Evolutionary conservation across 1,140 invertebrate species (phyloP).

Genomic region (Lineus longissimus): DNA sequence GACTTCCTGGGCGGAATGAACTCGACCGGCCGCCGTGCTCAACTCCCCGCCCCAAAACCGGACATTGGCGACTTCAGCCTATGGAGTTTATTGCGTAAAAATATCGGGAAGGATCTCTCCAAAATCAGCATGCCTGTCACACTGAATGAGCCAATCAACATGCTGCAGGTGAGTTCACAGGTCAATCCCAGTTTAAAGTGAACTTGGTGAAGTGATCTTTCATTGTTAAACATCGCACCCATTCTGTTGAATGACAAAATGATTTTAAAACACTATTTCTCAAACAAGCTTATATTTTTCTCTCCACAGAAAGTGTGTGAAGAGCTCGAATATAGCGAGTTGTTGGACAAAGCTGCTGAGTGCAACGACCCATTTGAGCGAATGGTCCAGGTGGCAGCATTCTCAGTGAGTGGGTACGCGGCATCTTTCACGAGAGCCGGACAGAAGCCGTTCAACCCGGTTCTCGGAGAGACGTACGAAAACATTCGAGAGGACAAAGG

Average conservation of each 20-base stretch:
- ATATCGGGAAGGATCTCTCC: slow-evolving; percentile 70
- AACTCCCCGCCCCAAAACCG: slow-evolving; percentile 68
- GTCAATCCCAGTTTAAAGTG: no score
- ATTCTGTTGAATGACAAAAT: no score
- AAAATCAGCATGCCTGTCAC: slow-evolving; percentile 54
- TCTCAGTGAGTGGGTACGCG: slow-evolving; percentile 51
- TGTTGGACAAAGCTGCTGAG: slow-evolving; percentile 47
- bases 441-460: slow-evolving; percentile 52
- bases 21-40: slow-evolving; percentile 65
- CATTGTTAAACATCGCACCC: not conserved
- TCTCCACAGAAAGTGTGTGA: slow-evolving; percentile 47
- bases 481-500: slow-evolving; percentile 72
- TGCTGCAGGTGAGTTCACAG: slow-evolving; percentile 41
- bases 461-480: slow-evolving; percentile 57
- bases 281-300: not conserved
- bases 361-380: slow-evolving; percentile 47
- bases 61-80: slow-evolving; percentile 70
- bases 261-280: not conserved
- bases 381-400: slow-evolving; percentile 61
- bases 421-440: slow-evolving; percentile 48
- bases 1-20: not conserved
- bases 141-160: slow-evolving; percentile 51
- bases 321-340: slow-evolving; percentile 52
- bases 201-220: not conserved
- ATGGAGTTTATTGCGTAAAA: slow-evolving; percentile 77